These are phyloP conservation scores for Halcyon smyrnensis DNA, from an alignment of 2,797 vertebrate species.

Conservation along the genomic window DNA sequence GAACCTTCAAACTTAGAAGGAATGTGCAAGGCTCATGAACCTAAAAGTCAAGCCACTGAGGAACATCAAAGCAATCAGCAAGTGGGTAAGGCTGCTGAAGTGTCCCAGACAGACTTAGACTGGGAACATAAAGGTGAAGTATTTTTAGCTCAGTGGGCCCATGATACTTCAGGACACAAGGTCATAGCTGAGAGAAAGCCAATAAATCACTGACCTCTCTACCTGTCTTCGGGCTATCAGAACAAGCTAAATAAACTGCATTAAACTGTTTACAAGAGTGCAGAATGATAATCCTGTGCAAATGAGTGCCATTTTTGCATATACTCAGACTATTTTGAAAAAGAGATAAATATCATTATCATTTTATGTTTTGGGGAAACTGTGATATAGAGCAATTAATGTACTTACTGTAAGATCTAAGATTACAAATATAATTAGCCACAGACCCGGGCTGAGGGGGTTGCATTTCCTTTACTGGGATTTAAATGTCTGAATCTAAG, in stretches of 20 bases:
- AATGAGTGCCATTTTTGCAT: not conserved
- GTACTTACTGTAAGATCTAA: not conserved
- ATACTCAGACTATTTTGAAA: not conserved
- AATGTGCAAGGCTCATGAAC: not conserved
- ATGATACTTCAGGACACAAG: no score
- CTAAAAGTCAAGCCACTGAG: no score
- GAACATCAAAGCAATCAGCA: no score
- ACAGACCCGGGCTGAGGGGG: not conserved
- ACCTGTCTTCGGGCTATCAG: not conserved
- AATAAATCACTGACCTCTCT: not conserved
- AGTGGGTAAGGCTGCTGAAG: no score
- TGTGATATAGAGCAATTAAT: not conserved
- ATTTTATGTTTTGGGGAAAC: not conserved
- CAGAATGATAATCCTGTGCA: not conserved
- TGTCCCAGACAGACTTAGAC: no score
- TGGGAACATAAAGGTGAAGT: no score
- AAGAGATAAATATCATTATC: not conserved
- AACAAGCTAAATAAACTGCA: not conserved
- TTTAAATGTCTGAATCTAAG: constrained; percentile 12
- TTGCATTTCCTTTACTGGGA: not conserved
- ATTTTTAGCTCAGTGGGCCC: no score
- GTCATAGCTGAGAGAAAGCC: not conserved
- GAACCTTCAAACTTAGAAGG: not conserved
- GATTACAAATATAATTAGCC: constrained; percentile 39
- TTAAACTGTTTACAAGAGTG: not conserved